phyloP scores from a whole-genome alignment of 2,888 invertebrate species.

The Exocentrus adspersus region DNA sequence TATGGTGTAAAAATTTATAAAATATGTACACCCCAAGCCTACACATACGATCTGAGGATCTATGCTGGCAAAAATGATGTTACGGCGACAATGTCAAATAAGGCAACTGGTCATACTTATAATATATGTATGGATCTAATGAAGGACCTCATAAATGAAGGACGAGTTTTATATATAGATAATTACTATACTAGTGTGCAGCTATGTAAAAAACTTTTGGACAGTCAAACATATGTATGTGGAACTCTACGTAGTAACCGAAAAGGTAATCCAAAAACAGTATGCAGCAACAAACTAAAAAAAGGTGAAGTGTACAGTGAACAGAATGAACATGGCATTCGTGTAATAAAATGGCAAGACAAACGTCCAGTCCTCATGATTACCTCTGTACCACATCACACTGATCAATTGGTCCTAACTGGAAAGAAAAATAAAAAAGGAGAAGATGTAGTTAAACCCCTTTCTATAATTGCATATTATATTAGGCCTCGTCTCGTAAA shows the following conservation, averaged over 20 bases:
- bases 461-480: too few relatives aligned
- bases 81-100: slow-evolving; percentile 2
- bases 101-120: slow-evolving; percentile 8
- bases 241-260: slow-evolving; percentile 25
- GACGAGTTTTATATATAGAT: slow-evolving; percentile 24
- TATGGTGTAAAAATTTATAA: slow-evolving; percentile 4
- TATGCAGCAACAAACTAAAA: slow-evolving; percentile 19
- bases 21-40: slow-evolving; percentile 25
- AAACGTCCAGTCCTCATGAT: slow-evolving; percentile 33
- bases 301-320: slow-evolving; percentile 32
- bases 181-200: slow-evolving; percentile 30
- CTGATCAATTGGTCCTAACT: slow-evolving; percentile 20
- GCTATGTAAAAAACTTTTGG: slow-evolving; percentile 26
- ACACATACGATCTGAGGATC: slow-evolving; percentile 21
- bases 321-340: slow-evolving; percentile 30
- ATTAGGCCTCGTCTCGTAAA: too few relatives aligned
- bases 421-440: slow-evolving; percentile 27
- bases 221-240: slow-evolving; percentile 23
- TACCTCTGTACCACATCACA: slow-evolving; percentile 26
- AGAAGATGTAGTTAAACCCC: slow-evolving; percentile 35
- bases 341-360: slow-evolving; percentile 34
- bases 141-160: slow-evolving; percentile 19
- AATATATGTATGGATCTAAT: background rate
- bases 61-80: slow-evolving; percentile 25
- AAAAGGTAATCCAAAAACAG: slow-evolving; percentile 23